Base-by-base conservation (phyloP, 2,888 invertebrate genomes). In the Alloscopus bannaensis region DNA sequence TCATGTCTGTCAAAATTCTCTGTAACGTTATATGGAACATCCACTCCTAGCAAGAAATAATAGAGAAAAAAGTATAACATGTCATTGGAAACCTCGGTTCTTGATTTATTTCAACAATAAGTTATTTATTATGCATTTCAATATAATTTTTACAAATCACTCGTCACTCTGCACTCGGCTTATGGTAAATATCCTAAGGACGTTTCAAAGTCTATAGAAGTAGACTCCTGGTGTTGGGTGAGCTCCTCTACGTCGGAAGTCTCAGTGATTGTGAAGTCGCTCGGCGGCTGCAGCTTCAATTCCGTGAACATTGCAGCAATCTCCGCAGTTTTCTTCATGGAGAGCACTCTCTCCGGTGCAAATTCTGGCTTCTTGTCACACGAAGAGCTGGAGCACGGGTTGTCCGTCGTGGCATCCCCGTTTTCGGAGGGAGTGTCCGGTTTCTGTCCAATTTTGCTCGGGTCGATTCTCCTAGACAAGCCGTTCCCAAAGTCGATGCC, bases 321-420 rank as follows among this genome's bases (percentile, higher is more conserved):
- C 88, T 95, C 95, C 0, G 95, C 95, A 1, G 94, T 94, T 88
- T 95, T 95, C 88, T 95, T 95, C 29, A 95, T 94, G 69, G 94
- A 94, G 0, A 95, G 89, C 0, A 94, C 94, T 86, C 94, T 94
- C 65, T 85, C 86, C 8, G 86, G 81, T 3, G 79, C 84, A 16
- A 83, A 60, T n/a, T 66, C 81, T 31, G 64, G 28, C 22, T 70
- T 70, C 11, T 62, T 65, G 0, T 65, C 72, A 18, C 22, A 29
- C 18, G 77, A 47, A 20, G 66, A 81, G 57, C 42, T 72, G 26
- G 70, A 64, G 31, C 71, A 50, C 1, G 80, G 57, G 1, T n/a
- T 42, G 18, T 57, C 76, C 1, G 26, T 36, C 18, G 31, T 42
- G 8, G 26, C 13, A 28, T 16, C 52, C 3, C 65, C 40, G 36